Conservation (phyloP, 2,113 vertebrate species). For the Carassius carassius region DNA sequence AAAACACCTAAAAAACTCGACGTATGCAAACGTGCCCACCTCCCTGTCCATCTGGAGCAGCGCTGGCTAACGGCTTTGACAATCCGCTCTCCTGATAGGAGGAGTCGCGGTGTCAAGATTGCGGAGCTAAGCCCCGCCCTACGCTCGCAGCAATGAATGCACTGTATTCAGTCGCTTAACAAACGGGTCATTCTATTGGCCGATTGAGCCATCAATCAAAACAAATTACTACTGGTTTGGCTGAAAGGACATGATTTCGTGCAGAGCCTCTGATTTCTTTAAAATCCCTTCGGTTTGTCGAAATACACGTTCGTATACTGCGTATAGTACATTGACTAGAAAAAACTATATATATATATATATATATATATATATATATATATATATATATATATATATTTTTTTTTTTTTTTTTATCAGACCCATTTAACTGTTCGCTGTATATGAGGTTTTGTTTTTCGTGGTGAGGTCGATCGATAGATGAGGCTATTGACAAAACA, state of each 20-base stretch:
- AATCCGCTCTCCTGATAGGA: constrained; percentile 60
- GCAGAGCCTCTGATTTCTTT: background rate
- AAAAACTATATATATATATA: background rate
- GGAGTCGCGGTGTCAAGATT: constrained; percentile 64
- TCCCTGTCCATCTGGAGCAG: constrained; percentile 73
- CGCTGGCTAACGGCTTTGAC: constrained; percentile 74
- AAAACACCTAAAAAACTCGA: constrained; percentile 72
- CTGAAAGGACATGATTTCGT: background rate
- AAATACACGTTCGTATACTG: background rate
- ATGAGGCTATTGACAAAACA: background rate
- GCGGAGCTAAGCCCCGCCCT: constrained; percentile 55
- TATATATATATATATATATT: too few relatives aligned
- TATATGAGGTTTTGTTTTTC: constrained; percentile 1
- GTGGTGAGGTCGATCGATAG: background rate
- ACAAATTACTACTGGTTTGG: constrained; percentile 20
- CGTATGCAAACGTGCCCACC: constrained; percentile 73
- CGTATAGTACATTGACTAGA: background rate
- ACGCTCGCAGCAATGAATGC: constrained; percentile 63
- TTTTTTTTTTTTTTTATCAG: too few relatives aligned
- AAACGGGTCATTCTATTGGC: constrained; percentile 45
- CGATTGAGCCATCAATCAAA: constrained; percentile 54
- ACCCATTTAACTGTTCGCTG: background rate
- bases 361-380: too few relatives aligned
- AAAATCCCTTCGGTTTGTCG: background rate
- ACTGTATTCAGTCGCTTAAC: constrained; percentile 28